Evolutionary conservation across 2,797 vertebrate genomes (phyloP).

Genomic region (Emys orbicularis): DNA sequence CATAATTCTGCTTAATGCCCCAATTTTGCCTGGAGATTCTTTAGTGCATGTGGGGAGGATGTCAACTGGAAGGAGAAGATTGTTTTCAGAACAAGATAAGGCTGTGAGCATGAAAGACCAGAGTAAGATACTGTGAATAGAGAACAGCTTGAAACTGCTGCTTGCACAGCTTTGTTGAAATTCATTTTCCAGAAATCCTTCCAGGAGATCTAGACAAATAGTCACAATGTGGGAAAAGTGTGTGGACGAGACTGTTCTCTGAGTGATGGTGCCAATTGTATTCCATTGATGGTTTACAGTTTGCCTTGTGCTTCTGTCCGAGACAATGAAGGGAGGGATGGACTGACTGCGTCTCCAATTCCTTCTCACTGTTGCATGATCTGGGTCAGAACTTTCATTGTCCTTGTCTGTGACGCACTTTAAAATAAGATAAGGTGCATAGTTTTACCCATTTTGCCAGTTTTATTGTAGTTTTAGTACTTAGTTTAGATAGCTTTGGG

Average conservation of each 20-base stretch:
- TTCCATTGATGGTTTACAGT: background rate
- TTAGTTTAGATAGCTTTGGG: background rate
- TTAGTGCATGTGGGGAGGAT: too few relatives aligned
- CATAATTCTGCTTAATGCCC: too few relatives aligned
- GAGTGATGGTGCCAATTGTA: background rate
- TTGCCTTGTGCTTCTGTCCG: background rate
- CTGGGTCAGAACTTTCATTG: background rate
- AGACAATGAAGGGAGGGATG: background rate
- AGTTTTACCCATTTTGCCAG: too few relatives aligned
- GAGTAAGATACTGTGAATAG: background rate
- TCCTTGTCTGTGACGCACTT: background rate
- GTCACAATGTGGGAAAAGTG: background rate
- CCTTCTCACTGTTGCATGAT: background rate
- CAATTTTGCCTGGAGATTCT: too few relatives aligned
- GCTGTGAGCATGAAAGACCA: background rate
- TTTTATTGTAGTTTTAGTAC: too few relatives aligned
- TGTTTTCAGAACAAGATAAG: background rate
- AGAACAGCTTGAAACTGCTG: background rate
- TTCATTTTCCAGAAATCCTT: background rate
- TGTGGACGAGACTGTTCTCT: background rate
- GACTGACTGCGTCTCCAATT: background rate
- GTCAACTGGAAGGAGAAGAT: background rate
- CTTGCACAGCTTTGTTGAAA: background rate
- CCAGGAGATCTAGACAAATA: background rate
- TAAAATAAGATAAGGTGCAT: too few relatives aligned